Evolutionary conservation across 2,113 vertebrate genomes (phyloP), one percentile per base, ranked within the genome.

Genomic region (Mastomys coucha): DNA sequence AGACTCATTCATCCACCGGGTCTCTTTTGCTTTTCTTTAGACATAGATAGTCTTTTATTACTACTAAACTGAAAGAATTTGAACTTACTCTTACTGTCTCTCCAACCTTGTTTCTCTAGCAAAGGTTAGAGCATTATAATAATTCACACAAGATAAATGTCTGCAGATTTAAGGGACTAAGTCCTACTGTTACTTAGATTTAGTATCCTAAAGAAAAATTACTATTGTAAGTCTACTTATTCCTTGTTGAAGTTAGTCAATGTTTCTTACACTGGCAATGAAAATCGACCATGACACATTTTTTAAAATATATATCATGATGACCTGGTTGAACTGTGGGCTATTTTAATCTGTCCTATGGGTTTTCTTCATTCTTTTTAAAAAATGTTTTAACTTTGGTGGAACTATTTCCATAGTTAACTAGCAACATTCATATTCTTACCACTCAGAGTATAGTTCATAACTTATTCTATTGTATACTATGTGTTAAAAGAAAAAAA

Each of bases 401-500:
- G 22, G 16, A 60, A 60, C 12, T 82, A 60, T 60, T 60, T 82
- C n/a, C 22, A 60, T 60, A 26, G 22, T 39, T 60, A 39, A 82
- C 16, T 84, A 42, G 13, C 42, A 63, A 16, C 19, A 85, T 20
- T 24, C 9, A 70, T 56, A 88, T 56, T 92, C 39, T 78, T n/a
- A 33, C 36, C 39, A 88, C 6, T 31, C 9, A 94, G 7, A 91
- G 26, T 31, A 77, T 13, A 33, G 7, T 80, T 60, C 84, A 88
- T 51, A 76, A 56, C 72, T 42, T 33, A 0, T 81, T 60, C 51
- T 81, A 77, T 5, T 76, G 33, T 0, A 77, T 22, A 73, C 5
- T 63, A 24, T 70, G 72, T 88, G 28, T 69, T 81, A 77, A 93
- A 80, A 45, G 17, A 86, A 89, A 94, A 82, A 86, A 53, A 78